Conservation (phyloP, 2,797 vertebrate genomes). For the Limnodromus scolopaceus region DNA sequence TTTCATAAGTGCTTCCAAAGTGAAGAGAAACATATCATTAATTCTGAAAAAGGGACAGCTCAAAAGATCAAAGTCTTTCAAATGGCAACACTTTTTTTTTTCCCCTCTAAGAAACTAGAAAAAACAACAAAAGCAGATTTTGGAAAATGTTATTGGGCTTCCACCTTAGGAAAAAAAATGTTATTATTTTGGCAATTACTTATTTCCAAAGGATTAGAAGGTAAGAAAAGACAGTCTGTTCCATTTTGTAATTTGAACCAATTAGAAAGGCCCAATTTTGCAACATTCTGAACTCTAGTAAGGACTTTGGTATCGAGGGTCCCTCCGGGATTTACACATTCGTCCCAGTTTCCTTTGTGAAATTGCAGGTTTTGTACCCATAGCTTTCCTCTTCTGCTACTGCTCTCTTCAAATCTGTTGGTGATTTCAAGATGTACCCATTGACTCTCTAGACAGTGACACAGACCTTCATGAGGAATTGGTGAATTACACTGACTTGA, state of each 20-base stretch:
- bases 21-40: not conserved
- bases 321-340: not conserved
- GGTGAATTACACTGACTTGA: not conserved
- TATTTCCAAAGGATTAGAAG: conserved; percentile 7
- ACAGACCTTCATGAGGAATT: not conserved
- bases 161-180: not conserved
- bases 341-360: not conserved
- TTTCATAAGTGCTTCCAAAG: not conserved
- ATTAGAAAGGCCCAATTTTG: not conserved
- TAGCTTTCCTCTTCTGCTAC: not conserved
- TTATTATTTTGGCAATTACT: conserved; percentile 21
- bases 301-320: not conserved
- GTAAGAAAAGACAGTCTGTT: not conserved
- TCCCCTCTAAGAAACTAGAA: not conserved
- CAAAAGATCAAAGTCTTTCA: not conserved
- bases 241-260: not conserved
- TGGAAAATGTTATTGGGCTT: not conserved
- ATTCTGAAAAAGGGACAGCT: not conserved
- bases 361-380: not conserved
- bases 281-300: not conserved
- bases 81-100: not conserved
- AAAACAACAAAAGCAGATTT: not conserved
- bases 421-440: not conserved
- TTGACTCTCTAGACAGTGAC: not conserved
- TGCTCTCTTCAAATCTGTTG: not conserved